phyloP scores from a whole-genome alignment of 1,140 invertebrate genomes.

The Brachionus rubens region DNA sequence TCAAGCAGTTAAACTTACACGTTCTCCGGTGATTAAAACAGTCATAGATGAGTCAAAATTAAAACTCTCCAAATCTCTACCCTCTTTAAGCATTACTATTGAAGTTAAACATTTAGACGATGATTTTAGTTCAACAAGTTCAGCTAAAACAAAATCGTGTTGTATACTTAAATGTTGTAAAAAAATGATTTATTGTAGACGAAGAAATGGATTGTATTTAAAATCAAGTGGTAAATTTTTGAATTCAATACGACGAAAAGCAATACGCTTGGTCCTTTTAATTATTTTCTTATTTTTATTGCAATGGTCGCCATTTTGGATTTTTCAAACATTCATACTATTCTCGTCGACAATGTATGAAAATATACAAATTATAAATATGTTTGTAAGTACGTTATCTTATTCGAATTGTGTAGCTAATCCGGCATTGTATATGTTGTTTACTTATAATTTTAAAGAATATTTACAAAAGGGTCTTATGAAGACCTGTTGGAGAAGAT shows the following conservation, averaged over 20 bases:
- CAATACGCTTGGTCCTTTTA: conserved; percentile 8
- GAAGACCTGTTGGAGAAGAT: neutral
- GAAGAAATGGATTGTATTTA: neutral
- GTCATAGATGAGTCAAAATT: conserved; percentile 8
- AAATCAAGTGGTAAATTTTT: conserved; percentile 28
- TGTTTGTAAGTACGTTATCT: conserved; percentile 30
- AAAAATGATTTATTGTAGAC: conserved; percentile 2
- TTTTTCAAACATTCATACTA: conserved; percentile 10
- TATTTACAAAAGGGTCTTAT: neutral
- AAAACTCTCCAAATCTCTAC: neutral
- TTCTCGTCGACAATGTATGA: conserved; percentile 1
- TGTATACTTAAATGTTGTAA: neutral
- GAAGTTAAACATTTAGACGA: conserved; percentile 6
- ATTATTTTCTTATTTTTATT: conserved; percentile 39
- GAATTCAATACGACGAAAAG: conserved; percentile 13
- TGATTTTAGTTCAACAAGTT: neutral
- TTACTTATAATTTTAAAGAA: conserved; percentile 34
- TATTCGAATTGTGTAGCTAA: conserved; percentile 38
- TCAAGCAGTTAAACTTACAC: neutral
- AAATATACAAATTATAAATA: conserved; percentile 42
- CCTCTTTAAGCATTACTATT: neutral
- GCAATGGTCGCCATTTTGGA: conserved; percentile 44
- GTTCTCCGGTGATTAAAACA: neutral
- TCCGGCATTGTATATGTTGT: conserved; percentile 36
- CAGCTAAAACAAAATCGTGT: neutral